A percentile compares a stretch with the other conserved stretches of the same genome.
These are phyloP conservation scores for Megathymus violae DNA, from an alignment of 1,140 invertebrate species.

Conservation along the genomic window DNA sequence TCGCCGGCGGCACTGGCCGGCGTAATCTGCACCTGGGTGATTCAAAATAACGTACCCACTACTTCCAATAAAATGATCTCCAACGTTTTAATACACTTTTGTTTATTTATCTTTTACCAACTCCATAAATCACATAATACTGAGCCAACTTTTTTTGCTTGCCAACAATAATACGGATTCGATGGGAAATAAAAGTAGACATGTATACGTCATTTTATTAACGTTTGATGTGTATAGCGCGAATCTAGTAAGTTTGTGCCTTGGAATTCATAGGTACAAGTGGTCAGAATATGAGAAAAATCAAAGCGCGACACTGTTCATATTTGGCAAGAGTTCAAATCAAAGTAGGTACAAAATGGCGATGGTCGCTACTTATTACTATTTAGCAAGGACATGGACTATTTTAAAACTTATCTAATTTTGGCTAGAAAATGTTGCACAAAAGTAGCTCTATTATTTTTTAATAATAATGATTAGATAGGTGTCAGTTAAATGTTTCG, in stretches of 20 bases:
- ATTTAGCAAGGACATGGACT: conserved; percentile 57
- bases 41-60: too few relatives aligned
- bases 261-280: conserved; percentile 8
- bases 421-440: conserved; percentile 45
- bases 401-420: conserved; percentile 58
- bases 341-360: conserved; percentile 52
- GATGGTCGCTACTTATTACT: conserved; percentile 41
- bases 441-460: too few relatives aligned
- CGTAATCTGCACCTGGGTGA: too few relatives aligned
- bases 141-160: conserved; percentile 28
- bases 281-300: conserved; percentile 53
- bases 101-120: conserved; percentile 43
- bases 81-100: conserved; percentile 50
- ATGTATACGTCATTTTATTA: conserved; percentile 16
- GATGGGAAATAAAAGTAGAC: conserved; percentile 25
- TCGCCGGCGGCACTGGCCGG: conserved; percentile 57
- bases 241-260: conserved; percentile 13
- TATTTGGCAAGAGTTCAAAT: conserved; percentile 70
- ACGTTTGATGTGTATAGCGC: conserved; percentile 17
- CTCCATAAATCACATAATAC: conserved; percentile 32
- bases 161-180: conserved; percentile 40
- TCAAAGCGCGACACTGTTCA: conserved; percentile 45
- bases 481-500: too few relatives aligned
- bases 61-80: conserved; percentile 37
- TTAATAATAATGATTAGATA: too few relatives aligned